Evolutionary conservation across 1,140 invertebrate species (phyloP).

Genomic region (Pogonomyrmex californicus): DNA sequence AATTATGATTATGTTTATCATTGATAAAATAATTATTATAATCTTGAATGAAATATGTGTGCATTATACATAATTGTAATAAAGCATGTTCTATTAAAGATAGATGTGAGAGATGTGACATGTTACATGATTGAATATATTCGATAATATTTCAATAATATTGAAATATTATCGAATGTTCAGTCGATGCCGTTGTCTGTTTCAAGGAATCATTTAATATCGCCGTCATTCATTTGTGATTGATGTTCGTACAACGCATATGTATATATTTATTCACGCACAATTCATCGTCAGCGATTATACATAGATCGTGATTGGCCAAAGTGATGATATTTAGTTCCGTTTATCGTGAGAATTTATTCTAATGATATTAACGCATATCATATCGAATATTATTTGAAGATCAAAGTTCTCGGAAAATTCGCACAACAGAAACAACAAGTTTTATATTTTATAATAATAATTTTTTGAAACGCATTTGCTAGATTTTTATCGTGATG

Average conservation of each 20-base stretch:
- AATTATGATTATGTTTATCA: not conserved
- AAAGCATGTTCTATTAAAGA: not conserved
- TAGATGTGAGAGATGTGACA: not conserved
- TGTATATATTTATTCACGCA: conserved; percentile 39
- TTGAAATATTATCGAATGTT: not conserved
- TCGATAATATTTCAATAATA: no score
- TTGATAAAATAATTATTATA: not conserved
- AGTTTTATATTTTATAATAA: not conserved
- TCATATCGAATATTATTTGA: not conserved
- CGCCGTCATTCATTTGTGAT: conserved; percentile 3
- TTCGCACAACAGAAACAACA: not conserved
- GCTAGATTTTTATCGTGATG: not conserved
- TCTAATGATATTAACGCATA: not conserved
- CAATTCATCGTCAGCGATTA: conserved; percentile 16
- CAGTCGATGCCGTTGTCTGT: not conserved
- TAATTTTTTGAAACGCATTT: not conserved
- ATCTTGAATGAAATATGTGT: not conserved
- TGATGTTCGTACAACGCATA: conserved; percentile 15
- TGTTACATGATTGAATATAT: not conserved
- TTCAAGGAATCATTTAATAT: conserved; percentile 19
- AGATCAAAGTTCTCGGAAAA: not conserved
- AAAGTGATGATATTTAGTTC: conserved; percentile 11
- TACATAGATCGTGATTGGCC: not conserved
- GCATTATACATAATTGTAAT: not conserved
- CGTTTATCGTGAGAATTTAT: not conserved